phyloP scores from a whole-genome alignment of 2,888 invertebrate species.

The Brachycybe producta region DNA sequence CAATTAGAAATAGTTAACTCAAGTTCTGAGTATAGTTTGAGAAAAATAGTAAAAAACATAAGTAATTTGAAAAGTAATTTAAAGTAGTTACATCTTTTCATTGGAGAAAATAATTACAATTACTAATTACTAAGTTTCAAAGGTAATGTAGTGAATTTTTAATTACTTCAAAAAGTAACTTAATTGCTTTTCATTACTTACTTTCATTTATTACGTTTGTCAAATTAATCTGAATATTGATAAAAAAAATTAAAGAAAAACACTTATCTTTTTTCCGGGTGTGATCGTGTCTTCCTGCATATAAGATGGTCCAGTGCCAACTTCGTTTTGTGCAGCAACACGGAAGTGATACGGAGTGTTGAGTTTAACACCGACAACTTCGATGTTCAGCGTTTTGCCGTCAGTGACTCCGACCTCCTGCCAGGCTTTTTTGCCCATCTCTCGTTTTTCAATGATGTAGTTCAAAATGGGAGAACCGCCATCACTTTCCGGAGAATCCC shows the following conservation, averaged over 20 bases:
- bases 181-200: slow-evolving; percentile 39
- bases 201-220: not conserved
- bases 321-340: slow-evolving; percentile 70
- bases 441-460: slow-evolving; percentile 69
- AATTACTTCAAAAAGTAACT: slow-evolving; percentile 41
- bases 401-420: slow-evolving; percentile 47
- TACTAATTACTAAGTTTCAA: no score
- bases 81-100: no score
- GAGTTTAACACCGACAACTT: slow-evolving; percentile 53
- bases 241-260: slow-evolving; percentile 2
- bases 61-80: no score
- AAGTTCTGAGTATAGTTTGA: no score
- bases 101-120: no score
- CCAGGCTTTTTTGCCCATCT: slow-evolving; percentile 61
- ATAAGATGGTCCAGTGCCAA: slow-evolving; percentile 65
- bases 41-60: no score
- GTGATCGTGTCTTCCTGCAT: slow-evolving; percentile 62
- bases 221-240: not conserved
- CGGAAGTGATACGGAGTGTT: slow-evolving; percentile 65
- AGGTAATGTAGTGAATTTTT: not conserved
- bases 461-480: slow-evolving; percentile 76
- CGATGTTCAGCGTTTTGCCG: slow-evolving; percentile 48
- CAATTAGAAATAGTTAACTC: no score
- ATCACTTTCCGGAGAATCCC: slow-evolving; percentile 71
- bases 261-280: slow-evolving; percentile 62